These are phyloP conservation scores for Phocides pigmalion DNA, from an alignment of 1,140 invertebrate species.

Conservation along the genomic window DNA sequence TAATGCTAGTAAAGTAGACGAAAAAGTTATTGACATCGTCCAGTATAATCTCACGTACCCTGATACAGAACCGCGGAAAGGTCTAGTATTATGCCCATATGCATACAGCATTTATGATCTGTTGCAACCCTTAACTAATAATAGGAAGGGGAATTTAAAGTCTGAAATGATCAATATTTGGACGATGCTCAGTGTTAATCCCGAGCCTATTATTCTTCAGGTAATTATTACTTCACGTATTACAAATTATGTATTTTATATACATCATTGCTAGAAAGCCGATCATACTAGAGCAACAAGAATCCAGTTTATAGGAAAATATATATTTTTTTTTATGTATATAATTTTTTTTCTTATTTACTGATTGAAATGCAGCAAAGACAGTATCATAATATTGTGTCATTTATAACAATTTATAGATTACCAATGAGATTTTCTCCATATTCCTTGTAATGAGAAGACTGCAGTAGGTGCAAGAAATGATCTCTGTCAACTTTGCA, in stretches of 20 bases:
- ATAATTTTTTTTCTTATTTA: no score
- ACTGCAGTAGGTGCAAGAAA: no score
- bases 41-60: constrained; percentile 63
- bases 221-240: constrained; percentile 41
- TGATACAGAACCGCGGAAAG: constrained; percentile 59
- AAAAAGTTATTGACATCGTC: constrained; percentile 61
- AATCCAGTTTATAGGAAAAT: no score
- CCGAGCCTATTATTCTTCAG: constrained; percentile 73
- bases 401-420: no score
- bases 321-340: no score
- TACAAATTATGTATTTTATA: constrained; percentile 1
- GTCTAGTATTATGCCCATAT: constrained; percentile 69
- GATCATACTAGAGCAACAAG: no score
- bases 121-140: constrained; percentile 51
- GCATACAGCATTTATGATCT: constrained; percentile 65
- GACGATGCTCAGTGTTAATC: constrained; percentile 75
- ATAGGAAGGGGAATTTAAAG: constrained; percentile 50
- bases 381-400: no score
- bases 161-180: constrained; percentile 68
- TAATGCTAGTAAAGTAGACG: constrained; percentile 58
- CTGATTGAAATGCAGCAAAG: no score
- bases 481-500: no score
- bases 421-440: no score
- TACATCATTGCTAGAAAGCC: no score
- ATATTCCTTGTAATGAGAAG: no score